phyloP scores from a whole-genome alignment of 2,797 vertebrate species.

The Anniella stebbinsi region DNA sequence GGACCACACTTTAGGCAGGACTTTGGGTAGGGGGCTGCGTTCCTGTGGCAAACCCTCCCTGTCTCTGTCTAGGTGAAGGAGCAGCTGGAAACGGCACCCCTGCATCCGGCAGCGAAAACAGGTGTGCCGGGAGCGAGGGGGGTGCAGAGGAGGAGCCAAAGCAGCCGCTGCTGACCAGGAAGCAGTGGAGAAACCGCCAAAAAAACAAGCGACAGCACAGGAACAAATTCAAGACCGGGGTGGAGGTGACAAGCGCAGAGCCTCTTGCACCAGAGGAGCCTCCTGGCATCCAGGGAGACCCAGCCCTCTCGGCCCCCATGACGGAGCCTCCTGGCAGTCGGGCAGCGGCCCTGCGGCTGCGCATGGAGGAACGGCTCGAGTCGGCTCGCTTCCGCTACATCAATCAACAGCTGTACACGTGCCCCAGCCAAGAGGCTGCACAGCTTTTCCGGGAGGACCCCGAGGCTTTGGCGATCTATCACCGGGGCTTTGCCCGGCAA shows the following conservation, averaged over 20 bases:
- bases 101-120: accelerated
- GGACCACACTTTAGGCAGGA: no score
- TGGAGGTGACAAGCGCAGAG: accelerated
- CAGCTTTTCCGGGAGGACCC: slow-evolving; percentile 88
- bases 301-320: slow-evolving; percentile 80
- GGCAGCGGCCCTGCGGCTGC: slow-evolving; percentile 67
- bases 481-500: slow-evolving; percentile 89
- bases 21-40: neutral
- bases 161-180: slow-evolving; percentile 43
- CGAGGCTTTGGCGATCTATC: slow-evolving; percentile 87
- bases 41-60: no score
- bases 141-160: accelerated
- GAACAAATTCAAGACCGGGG: slow-evolving; percentile 57
- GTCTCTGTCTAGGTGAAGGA: neutral
- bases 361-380: slow-evolving; percentile 83
- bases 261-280: neutral
- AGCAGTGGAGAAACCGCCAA: slow-evolving; percentile 72
- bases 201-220: slow-evolving; percentile 71
- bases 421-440: slow-evolving; percentile 83
- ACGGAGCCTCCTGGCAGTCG: slow-evolving; percentile 45
- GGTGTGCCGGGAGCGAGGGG: accelerated
- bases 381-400: slow-evolving; percentile 92
- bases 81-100: neutral
- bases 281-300: neutral
- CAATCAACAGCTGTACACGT: slow-evolving; percentile 90